Evolutionary conservation across 2,113 vertebrate genomes (phyloP), one percentile per base, ranked within the genome.

Genomic region (Lanius ludovicianus): DNA sequence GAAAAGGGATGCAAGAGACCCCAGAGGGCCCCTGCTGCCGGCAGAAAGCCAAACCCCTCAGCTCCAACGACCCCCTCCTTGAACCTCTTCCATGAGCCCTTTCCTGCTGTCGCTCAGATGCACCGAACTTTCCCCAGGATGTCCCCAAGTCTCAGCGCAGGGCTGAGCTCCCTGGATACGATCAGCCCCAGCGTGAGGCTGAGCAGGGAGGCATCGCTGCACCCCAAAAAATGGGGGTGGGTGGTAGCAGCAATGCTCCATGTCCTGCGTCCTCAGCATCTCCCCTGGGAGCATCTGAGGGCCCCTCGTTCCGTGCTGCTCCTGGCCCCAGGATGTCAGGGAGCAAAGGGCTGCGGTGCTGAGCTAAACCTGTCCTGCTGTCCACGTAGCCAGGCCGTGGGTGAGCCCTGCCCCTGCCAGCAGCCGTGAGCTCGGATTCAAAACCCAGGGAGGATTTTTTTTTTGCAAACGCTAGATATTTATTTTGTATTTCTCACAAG

Each of bases 401-500:
- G 44, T 11, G 60, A 69, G 81, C 79, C 60, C 46, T 27, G 35
- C 23, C 76, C 50, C 49, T 20, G 47, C 7, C 6, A 7, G 27
- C 59, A 21, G 37, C 46, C 0, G 0, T 3, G 20, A 86, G 41
- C 53, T 25, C 7, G 0, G 9, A 69, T 15, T 31, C 28, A 77
- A 91, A 84, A 44, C 21, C 83, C 31, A 0, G 30, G 9, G 7
- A 30, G 13, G 6, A 7, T 80, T 95, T 50, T 79, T 42, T 39
- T 77, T 84, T 80, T 95, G 76, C 85, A 97, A 96, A 95, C 1
- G 1, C 88, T 95, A 83, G n/a, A 5, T 70, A 62, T 97, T 97
- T 97, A 97, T 97, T 97, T 97, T 92, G 92, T 53, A 59, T 82
- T 86, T 85, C 85, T 91, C 92, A 91, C 85, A 95, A 96, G 96